A percentile compares a stretch with the other conserved stretches of the same genome.
phyloP scores from a whole-genome alignment of 2,888 invertebrate species.

The Acronicta leporina region DNA sequence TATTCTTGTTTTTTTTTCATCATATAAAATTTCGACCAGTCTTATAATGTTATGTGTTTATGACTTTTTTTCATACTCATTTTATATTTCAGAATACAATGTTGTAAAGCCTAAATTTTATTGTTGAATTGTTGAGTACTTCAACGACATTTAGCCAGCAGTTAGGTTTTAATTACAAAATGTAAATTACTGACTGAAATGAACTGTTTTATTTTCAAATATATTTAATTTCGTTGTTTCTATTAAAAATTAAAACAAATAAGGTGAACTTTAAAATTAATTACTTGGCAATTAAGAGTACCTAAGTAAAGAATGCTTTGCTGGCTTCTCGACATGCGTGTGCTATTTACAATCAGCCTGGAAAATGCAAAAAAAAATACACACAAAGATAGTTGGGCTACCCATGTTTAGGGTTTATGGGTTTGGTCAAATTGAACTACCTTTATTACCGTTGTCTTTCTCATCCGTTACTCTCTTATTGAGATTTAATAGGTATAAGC shows the following conservation, averaged over 20 bases:
- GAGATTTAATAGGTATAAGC: no score
- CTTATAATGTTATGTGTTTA: conserved; percentile 62
- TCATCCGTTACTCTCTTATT: no score
- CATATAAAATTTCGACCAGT: conserved; percentile 60
- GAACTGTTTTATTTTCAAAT: conserved; percentile 23
- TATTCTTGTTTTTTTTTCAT: conserved; percentile 61
- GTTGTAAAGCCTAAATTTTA: conserved; percentile 50
- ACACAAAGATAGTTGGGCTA: no score
- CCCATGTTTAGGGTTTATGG: no score
- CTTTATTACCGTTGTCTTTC: no score
- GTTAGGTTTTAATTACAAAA: conserved; percentile 36
- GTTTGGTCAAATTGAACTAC: no score
- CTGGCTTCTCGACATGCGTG: conserved; percentile 12
- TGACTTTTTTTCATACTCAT: conserved; percentile 29
- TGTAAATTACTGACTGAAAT: conserved; percentile 23
- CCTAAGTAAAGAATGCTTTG: conserved; percentile 18
- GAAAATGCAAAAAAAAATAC: no score
- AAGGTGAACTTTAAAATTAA: conserved; percentile 54
- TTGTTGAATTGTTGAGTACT: conserved; percentile 35
- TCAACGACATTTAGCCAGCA: conserved; percentile 9
- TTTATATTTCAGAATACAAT: conserved; percentile 30
- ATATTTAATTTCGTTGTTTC: conserved; percentile 33
- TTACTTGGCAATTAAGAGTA: conserved; percentile 55
- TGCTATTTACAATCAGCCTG: conserved; percentile 18
- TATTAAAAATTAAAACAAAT: conserved; percentile 39